Evolutionary conservation across 2,797 vertebrate genomes (phyloP), one percentile per base, ranked within the genome.

Genomic region (Mallotus villosus): DNA sequence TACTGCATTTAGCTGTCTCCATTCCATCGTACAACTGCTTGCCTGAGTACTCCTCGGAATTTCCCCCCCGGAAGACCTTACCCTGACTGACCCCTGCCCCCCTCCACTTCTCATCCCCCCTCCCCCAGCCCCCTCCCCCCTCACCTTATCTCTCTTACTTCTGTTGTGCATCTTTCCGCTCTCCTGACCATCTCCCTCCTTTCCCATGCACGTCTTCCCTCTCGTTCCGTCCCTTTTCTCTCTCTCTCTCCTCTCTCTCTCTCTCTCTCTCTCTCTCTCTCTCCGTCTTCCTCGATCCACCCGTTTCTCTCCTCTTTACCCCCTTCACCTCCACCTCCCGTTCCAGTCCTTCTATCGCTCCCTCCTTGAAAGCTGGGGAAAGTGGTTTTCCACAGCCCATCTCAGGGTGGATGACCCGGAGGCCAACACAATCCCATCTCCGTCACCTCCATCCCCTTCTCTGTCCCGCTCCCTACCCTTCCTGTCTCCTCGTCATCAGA

Each of bases 71-170:
- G 51, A 19, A n/a, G 51, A n/a, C 74, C 80, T 66, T 55, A 63
- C 66, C 41, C n/a, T 67, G 59, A 46, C 73, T 41, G 62, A 68
- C 16, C 32, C 32, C 0, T 2, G 24, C 24, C 62, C 63, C 3
- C 67, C 62, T 61, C 32, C 41, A 16, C 64, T 12, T 19, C 57
- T 59, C 21, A 19, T 24, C 22, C 22, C 21, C 19, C 21, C 57
- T 58, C n/a, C 9, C 12, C 24, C 21, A 21, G 11, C 12, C 12
- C 51, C 72, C 60, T 12, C 41, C 62, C 59, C 59, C 72, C 63
- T 67, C 29, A 57, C 63, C 53, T 62, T 55, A 22, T 67, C 37
- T 71, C 62, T 25, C 3, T 72, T 70, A 11, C 46, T 51, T 59
- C 78, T 59, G 51, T 75, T 49, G 77, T 32, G 27, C 29, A 22